phyloP scores from a whole-genome alignment of 1,140 invertebrate genomes.

The Mya arenaria region DNA sequence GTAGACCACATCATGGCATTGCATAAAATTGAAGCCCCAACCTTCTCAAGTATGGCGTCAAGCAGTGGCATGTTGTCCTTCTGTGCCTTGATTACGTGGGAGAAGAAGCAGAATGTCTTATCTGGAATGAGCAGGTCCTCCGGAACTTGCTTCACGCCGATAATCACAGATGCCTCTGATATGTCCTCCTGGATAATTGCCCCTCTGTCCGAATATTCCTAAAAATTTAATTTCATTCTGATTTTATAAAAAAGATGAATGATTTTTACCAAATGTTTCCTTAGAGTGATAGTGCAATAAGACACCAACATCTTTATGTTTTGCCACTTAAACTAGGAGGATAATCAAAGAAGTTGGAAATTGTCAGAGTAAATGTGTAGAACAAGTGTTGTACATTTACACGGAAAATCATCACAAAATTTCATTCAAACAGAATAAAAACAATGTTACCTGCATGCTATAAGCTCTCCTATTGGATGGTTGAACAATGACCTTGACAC shows the following conservation, averaged over 20 bases:
- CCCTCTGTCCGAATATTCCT: slow-evolving; percentile 94
- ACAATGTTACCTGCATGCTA: slow-evolving; percentile 90
- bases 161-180: slow-evolving; percentile 96
- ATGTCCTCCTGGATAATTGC: slow-evolving; percentile 98
- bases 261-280: no score
- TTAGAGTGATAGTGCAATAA: no score
- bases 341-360: no score
- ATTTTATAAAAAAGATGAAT: no score
- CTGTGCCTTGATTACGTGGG: slow-evolving; percentile 99
- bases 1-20: no score
- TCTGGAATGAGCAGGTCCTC: slow-evolving; percentile 95
- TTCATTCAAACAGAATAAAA: not conserved
- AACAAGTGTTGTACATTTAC: not conserved
- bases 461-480: slow-evolving; percentile 98
- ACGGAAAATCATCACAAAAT: not conserved
- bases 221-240: no score
- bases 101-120: slow-evolving; percentile 99
- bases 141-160: slow-evolving; percentile 99
- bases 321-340: no score
- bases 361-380: no score
- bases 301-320: no score
- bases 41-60: slow-evolving; percentile 92
- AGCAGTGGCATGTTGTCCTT: slow-evolving; percentile 98
- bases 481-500: slow-evolving; percentile 98
- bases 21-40: slow-evolving; percentile 51